These are phyloP conservation scores for Pseudolaguvia tuberculata DNA, from an alignment of 2,113 vertebrate genomes.

Conservation along the genomic window DNA sequence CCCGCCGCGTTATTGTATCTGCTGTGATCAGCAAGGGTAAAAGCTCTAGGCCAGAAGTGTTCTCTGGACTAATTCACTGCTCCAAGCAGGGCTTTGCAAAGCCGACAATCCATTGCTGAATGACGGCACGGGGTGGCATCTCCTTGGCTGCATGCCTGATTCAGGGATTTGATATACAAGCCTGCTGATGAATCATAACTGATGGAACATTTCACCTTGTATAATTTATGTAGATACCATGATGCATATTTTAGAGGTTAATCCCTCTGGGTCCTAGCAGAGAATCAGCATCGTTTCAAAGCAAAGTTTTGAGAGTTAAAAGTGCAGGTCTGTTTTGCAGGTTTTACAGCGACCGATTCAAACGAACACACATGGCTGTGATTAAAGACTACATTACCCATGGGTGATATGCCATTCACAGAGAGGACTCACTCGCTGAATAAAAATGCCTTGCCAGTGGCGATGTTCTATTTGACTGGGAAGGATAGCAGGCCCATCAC, in stretches of 20 bases:
- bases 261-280: constrained; percentile 22
- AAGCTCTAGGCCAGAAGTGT: constrained; percentile 9
- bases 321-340: constrained; percentile 7
- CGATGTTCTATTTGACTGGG: constrained; percentile 17
- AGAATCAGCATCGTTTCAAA: constrained; percentile 8
- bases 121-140: constrained; percentile 24
- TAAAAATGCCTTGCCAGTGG: constrained; percentile 2
- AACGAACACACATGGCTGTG: constrained; percentile 13
- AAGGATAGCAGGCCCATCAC: constrained; percentile 28
- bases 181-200: constrained; percentile 27
- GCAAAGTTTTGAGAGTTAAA: not conserved
- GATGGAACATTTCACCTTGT: constrained; percentile 20
- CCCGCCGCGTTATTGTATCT: not conserved
- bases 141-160: constrained; percentile 1
- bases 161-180: constrained; percentile 34
- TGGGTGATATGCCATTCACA: constrained; percentile 23
- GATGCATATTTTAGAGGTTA: constrained; percentile 29
- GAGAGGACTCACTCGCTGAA: not conserved
- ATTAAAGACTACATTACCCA: constrained; percentile 44
- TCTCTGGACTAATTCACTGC: constrained; percentile 18
- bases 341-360: not conserved
- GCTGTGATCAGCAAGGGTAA: constrained; percentile 26
- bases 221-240: constrained; percentile 43
- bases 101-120: constrained; percentile 22
- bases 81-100: not conserved